A percentile compares a stretch with the other conserved stretches of the same genome.
Conservation (phyloP, 2,888 invertebrate species). For the Labia minor region DNA sequence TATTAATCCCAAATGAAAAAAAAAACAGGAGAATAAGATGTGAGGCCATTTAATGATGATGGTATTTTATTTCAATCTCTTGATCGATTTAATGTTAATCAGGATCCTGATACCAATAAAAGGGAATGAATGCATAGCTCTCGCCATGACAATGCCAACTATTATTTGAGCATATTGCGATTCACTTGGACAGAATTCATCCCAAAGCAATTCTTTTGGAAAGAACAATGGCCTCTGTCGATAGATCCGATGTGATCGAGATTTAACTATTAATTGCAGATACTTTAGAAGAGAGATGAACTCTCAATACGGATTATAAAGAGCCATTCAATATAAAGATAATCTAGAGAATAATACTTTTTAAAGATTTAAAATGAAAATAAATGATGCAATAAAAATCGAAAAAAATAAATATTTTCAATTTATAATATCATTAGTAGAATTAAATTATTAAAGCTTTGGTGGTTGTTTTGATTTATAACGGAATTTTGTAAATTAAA, state of each 20-base stretch:
- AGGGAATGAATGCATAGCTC: neutral
- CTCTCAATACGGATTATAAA: no score
- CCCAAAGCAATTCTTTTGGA: neutral
- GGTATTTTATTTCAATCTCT: neutral
- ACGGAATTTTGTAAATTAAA: no score
- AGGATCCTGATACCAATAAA: neutral
- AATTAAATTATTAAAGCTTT: no score
- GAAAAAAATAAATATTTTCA: no score
- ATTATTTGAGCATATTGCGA: conserved; percentile 1
- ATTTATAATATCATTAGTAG: no score
- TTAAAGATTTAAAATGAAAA: no score
- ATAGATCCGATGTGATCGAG: neutral
- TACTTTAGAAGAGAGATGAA: no score
- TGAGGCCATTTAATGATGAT: neutral
- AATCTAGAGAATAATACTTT: no score
- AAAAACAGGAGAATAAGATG: neutral
- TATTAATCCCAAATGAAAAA: neutral
- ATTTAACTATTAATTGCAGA: conserved; percentile 8
- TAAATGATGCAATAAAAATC: no score
- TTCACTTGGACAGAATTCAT: neutral
- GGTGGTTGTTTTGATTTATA: no score
- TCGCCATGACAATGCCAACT: conserved; percentile 1
- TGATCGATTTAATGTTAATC: conserved; percentile 4
- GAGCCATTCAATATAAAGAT: no score
- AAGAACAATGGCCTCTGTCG: neutral